These are phyloP conservation scores for Guaruba guarouba DNA, from an alignment of 2,113 vertebrate species.

Conservation along the genomic window DNA sequence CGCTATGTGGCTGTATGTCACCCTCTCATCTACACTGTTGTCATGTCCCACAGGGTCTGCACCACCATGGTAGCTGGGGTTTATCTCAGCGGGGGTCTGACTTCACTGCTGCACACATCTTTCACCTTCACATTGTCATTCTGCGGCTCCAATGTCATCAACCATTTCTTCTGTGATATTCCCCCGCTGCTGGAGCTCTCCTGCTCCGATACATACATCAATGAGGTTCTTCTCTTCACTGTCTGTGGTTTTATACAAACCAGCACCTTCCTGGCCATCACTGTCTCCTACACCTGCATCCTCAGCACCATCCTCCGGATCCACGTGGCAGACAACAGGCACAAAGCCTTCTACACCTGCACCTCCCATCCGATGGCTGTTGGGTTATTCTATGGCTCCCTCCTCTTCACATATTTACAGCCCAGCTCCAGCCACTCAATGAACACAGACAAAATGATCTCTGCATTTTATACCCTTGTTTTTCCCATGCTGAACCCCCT, in stretches of 20 bases:
- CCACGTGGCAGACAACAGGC: neutral
- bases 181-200: slow-evolving; percentile 32
- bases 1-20: slow-evolving; percentile 26
- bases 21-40: neutral
- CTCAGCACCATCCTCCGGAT: neutral
- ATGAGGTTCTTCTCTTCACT: slow-evolving; percentile 28
- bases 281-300: slow-evolving; percentile 10
- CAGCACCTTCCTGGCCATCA: slow-evolving; percentile 36
- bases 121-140: slow-evolving; percentile 10
- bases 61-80: neutral
- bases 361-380: slow-evolving; percentile 38
- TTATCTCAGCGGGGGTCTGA: neutral
- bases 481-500: slow-evolving; percentile 62
- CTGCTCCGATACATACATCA: neutral
- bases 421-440: slow-evolving; percentile 55
- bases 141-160: slow-evolving; percentile 10
- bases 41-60: slow-evolving; percentile 12
- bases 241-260: slow-evolving; percentile 55
- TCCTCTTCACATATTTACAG: slow-evolving; percentile 38
- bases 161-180: slow-evolving; percentile 64
- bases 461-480: slow-evolving; percentile 57
- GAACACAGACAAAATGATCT: slow-evolving; percentile 41
- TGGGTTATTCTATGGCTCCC: slow-evolving; percentile 3
- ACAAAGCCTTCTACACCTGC: slow-evolving; percentile 60
- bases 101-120: slow-evolving; percentile 2